Evolutionary conservation across 2,888 invertebrate species (phyloP).

Genomic region (Drosophila recens): DNA sequence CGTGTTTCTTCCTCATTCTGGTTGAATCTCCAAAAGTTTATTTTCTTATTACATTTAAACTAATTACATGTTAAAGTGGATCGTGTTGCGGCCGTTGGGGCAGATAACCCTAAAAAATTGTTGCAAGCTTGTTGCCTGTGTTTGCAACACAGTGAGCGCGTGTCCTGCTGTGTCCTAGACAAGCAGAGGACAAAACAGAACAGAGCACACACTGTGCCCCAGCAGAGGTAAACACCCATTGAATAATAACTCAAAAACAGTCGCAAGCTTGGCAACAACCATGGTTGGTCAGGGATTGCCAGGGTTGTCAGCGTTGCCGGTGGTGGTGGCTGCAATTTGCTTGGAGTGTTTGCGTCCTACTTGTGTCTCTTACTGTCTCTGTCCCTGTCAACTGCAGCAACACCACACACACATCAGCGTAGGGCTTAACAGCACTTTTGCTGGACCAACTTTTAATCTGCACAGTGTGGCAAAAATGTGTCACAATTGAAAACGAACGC

Average conservation of each 20-base stretch:
- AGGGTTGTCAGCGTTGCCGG: constrained; percentile 30
- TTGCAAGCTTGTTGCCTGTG: constrained; percentile 56
- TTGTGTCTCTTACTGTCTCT: constrained; percentile 64
- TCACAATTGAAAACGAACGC: neutral
- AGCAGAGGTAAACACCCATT: constrained; percentile 61
- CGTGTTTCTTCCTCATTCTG: constrained; percentile 13
- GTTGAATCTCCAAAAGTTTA: constrained; percentile 34
- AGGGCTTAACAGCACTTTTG: constrained; percentile 61
- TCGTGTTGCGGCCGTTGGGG: neutral
- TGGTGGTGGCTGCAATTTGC: constrained; percentile 69
- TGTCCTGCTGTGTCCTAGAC: constrained; percentile 67
- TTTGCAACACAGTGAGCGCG: constrained; percentile 63
- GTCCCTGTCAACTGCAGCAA: constrained; percentile 72
- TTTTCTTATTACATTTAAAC: constrained; percentile 53
- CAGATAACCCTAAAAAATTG: constrained; percentile 48
- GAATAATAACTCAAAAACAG: constrained; percentile 85
- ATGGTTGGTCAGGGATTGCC: constrained; percentile 3
- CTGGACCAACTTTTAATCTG: constrained; percentile 58
- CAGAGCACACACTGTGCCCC: constrained; percentile 1
- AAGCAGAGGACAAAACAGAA: constrained; percentile 21
- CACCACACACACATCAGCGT: constrained; percentile 29
- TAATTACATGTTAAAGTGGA: constrained; percentile 48
- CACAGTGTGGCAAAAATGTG: constrained; percentile 46
- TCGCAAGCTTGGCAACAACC: constrained; percentile 40
- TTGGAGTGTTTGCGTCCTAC: constrained; percentile 73